Conservation (phyloP, 1,140 invertebrate species). For the Ceratoteleas bidentatus region DNA sequence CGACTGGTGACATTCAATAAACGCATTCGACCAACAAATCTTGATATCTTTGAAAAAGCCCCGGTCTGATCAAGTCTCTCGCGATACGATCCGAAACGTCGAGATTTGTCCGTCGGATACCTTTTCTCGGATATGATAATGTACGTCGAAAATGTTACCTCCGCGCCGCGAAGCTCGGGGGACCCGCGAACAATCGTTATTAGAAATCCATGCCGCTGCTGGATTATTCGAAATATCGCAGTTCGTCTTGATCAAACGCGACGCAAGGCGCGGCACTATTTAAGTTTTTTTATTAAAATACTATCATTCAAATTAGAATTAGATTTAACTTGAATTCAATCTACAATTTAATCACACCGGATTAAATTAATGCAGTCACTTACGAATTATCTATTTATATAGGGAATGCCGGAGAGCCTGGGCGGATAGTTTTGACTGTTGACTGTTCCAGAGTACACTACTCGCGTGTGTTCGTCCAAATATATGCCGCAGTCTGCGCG, state of each 20-base stretch:
- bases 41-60: no score
- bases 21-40: no score
- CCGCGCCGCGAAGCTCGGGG: no score
- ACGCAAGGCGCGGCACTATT: constrained; percentile 3
- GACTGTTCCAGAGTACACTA: constrained; percentile 20
- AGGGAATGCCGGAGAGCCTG: background rate
- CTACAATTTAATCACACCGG: constrained; percentile 46
- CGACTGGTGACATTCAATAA: no score
- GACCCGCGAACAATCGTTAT: no score
- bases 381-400: constrained; percentile 53
- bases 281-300: constrained; percentile 52
- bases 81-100: no score
- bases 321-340: constrained; percentile 38
- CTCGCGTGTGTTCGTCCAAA: constrained; percentile 38
- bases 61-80: no score
- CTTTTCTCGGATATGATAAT: no score
- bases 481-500: constrained; percentile 6
- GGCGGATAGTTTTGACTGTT: constrained; percentile 19
- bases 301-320: constrained; percentile 48
- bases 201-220: no score
- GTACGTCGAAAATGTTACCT: no score
- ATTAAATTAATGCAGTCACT: constrained; percentile 49
- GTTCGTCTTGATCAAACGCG: constrained; percentile 5
- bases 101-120: no score
- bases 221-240: no score